Evolutionary conservation across 1,140 invertebrate species (phyloP), one percentile per base, ranked within the genome.

Genomic region (Carposina sasakii): DNA sequence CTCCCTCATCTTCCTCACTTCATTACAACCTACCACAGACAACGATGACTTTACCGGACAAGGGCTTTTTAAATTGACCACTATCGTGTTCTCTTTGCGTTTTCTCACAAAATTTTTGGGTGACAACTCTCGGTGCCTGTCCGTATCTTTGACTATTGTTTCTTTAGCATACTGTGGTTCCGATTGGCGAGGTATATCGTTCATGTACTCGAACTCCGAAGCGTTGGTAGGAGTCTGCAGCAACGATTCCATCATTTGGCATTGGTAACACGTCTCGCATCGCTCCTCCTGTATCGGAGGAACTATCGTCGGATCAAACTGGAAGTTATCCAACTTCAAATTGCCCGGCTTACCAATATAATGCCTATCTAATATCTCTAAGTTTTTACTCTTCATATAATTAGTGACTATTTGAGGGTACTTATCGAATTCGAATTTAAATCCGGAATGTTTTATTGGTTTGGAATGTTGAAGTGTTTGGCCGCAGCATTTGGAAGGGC

Each of bases 381-480:
- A 82, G 63, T 91, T 91, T 74, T 91, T 91, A 70, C 89, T 90
- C 68, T 90, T 90, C 89, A 91, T 90, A 61, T 91, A 91, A 75
- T 90, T 91, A 60, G 87, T 89, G 47, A 89, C 88, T 63, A 90
- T 90, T 65, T 90, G 89, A 24, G 89, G 89, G 72, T 90, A 90
- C 70, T 90, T 89, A 72, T 90, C 88, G 56, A 91, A 89, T 68
- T 90, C 90, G 60, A 91, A 91, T 76, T 91, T 90, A 64, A 90
- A 89, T 60, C 89, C 88, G 63, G 89, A 89, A 85, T 90, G 89
- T 79, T 89, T 89, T 65, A 88, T 87, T 52, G 75, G 70, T 79
- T 86, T 76, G 84, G 86, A 81, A 86, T 87, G 88, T 83, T 88
- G 87, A 60, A 81, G 81, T 58, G 71, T 78, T 62, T 81, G 78